phyloP scores from a whole-genome alignment of 1,140 invertebrate species.

The Aphidius ervi region DNA sequence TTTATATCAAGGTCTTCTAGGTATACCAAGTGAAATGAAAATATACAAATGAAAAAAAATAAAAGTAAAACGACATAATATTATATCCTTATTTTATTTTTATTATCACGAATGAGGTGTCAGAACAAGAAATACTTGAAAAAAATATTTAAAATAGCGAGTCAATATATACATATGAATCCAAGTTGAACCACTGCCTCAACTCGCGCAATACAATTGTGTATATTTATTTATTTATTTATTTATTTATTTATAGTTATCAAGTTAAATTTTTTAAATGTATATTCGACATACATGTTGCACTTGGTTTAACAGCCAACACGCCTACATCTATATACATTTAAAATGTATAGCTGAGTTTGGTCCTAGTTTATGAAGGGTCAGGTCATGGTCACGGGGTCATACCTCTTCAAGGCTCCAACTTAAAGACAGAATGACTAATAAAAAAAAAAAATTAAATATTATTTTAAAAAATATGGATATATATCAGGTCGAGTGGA shows the following conservation, averaged over 20 bases:
- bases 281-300: constrained; percentile 40
- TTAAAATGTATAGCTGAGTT: constrained; percentile 52
- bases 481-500: no score
- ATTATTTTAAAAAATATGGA: no score
- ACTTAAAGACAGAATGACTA: constrained; percentile 23
- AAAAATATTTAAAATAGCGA: background rate
- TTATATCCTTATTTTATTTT: constrained; percentile 9
- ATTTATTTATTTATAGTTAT: constrained; percentile 34
- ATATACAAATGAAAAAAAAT: constrained; percentile 7
- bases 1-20: no score
- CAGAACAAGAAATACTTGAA: constrained; percentile 1
- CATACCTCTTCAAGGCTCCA: constrained; percentile 8
- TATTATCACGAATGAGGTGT: constrained; percentile 15
- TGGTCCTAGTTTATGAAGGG: constrained; percentile 53
- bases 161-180: no score
- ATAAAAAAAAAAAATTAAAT: constrained; percentile 1
- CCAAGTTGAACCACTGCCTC: no score
- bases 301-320: constrained; percentile 49
- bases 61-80: constrained; percentile 6
- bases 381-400: constrained; percentile 41
- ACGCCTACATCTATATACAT: constrained; percentile 52
- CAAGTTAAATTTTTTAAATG: constrained; percentile 38
- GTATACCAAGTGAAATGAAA: constrained; percentile 16
- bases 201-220: background rate
- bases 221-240: constrained; percentile 19